A percentile compares a stretch with the other conserved stretches of the same genome.
phyloP scores from a whole-genome alignment of 2,888 invertebrate species.

The Synergus itoensis region DNA sequence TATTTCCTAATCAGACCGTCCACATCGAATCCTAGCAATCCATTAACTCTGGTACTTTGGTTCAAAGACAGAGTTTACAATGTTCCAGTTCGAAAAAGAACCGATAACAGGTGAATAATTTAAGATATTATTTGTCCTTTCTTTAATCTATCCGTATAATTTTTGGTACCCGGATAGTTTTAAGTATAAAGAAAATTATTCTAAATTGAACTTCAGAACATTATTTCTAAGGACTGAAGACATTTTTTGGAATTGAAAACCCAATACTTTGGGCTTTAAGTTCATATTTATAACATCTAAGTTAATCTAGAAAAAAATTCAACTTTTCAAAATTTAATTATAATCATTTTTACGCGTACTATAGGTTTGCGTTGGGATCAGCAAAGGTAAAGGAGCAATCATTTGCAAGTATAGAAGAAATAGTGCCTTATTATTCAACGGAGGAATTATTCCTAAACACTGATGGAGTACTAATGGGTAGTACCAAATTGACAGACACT shows the following conservation, averaged over 20 bases:
- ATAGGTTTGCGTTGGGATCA: slow-evolving; percentile 75
- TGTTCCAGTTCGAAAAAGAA: slow-evolving; percentile 74
- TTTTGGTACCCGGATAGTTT: neutral
- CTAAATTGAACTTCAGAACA: neutral
- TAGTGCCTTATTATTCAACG: slow-evolving; percentile 70
- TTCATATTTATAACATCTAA: too few relatives aligned
- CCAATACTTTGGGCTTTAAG: too few relatives aligned
- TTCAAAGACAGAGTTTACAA: slow-evolving; percentile 75
- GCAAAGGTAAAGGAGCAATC: slow-evolving; percentile 74
- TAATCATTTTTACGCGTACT: neutral
- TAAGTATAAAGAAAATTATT: neutral
- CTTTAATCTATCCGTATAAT: neutral
- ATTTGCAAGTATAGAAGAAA: slow-evolving; percentile 73
- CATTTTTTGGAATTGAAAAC: neutral
- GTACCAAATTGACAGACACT: slow-evolving; percentile 71
- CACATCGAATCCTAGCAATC: slow-evolving; percentile 72
- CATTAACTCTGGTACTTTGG: slow-evolving; percentile 76
- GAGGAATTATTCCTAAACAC: slow-evolving; percentile 73
- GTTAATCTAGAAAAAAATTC: neutral
- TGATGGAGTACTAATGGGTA: slow-evolving; percentile 69
- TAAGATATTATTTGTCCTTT: neutral
- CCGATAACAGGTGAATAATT: slow-evolving; percentile 70
- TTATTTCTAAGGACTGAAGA: neutral
- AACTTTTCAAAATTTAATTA: neutral
- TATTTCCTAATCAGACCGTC: slow-evolving; percentile 76